These are phyloP conservation scores for Callinectes sapidus DNA, from an alignment of 2,888 invertebrate genomes.

Conservation along the genomic window DNA sequence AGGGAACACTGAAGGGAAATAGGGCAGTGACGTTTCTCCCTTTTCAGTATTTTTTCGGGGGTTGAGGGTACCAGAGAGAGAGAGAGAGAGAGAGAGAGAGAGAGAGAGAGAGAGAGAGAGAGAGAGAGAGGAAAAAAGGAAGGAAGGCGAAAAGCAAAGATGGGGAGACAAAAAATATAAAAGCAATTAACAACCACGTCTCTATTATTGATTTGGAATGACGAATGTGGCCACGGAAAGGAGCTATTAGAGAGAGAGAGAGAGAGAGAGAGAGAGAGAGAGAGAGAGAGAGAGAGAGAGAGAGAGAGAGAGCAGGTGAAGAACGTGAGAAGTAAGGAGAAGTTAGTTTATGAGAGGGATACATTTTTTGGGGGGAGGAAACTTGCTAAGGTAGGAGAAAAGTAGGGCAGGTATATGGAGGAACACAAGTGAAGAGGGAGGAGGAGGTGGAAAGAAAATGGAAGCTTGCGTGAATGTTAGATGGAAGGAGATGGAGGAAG, in stretches of 20 bases:
- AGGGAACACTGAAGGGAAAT: neutral
- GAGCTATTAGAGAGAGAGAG: no score
- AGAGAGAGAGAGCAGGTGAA: neutral
- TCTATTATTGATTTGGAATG: no score
- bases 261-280: no score
- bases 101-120: constrained; percentile 20
- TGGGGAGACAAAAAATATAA: no score
- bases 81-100: constrained; percentile 5
- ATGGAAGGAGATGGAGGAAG: neutral
- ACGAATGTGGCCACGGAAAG: no score
- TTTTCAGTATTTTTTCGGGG: neutral
- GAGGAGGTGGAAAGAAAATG: neutral
- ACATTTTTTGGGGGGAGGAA: neutral
- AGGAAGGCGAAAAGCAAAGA: neutral
- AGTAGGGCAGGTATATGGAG: neutral
- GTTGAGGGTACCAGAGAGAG: neutral
- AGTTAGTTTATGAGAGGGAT: neutral
- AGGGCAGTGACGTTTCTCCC: neutral
- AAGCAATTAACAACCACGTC: no score
- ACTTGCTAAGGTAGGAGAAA: neutral
- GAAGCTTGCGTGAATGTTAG: neutral
- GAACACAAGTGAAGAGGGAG: neutral
- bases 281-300: no score
- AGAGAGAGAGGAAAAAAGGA: no score
- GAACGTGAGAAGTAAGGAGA: neutral